Conservation (phyloP, 2,888 invertebrate species). For the Eugnorisma glareosa region DNA sequence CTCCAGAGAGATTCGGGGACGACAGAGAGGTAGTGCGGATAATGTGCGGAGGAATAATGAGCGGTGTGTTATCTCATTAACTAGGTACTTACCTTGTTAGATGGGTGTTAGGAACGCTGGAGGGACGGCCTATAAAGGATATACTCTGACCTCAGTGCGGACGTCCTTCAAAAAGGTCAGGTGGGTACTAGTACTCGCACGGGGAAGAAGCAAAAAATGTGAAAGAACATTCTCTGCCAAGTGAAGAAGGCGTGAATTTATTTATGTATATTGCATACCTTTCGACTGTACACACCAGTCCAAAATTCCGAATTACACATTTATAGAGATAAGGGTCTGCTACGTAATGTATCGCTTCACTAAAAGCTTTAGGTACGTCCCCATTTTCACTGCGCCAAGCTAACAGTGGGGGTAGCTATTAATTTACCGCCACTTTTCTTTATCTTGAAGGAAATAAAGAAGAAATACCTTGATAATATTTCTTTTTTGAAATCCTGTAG, state of each 20-base stretch:
- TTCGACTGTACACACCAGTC: not conserved
- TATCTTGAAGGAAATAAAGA: conserved; percentile 16
- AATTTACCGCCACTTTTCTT: conserved; percentile 25
- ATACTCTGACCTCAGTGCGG: not conserved
- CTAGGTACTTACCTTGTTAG: conserved; percentile 16
- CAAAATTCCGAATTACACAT: conserved; percentile 30
- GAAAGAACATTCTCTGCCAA: not conserved
- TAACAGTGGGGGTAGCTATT: conserved; percentile 23
- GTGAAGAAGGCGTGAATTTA: not conserved
- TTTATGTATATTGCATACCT: not conserved
- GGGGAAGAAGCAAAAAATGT: not conserved
- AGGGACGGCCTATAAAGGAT: not conserved
- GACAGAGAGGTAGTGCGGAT: conserved; percentile 37
- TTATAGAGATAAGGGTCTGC: conserved; percentile 19
- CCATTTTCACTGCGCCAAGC: conserved; percentile 5
- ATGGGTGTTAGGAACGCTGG: conserved; percentile 4
- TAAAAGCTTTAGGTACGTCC: conserved; percentile 39
- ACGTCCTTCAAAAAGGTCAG: not conserved
- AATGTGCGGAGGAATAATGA: conserved; percentile 30
- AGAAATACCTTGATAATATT: conserved; percentile 1
- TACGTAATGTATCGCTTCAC: conserved; percentile 40
- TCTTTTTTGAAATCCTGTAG: not conserved
- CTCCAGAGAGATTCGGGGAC: conserved; percentile 35
- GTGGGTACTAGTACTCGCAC: not conserved
- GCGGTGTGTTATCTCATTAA: conserved; percentile 47